phyloP scores from a whole-genome alignment of 2,113 vertebrate genomes.

The Mustelus asterias region DNA sequence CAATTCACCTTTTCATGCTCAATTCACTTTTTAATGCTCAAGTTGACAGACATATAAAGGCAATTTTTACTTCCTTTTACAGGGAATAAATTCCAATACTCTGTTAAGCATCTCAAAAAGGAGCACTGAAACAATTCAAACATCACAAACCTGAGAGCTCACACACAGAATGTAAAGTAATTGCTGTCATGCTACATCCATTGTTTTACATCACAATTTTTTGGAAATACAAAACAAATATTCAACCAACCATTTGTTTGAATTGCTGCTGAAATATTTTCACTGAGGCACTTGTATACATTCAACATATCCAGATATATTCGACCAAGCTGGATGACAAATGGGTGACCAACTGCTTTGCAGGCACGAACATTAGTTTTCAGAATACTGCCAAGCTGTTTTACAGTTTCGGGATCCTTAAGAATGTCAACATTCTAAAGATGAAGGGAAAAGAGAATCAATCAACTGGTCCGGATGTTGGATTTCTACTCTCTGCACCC shows the following conservation, averaged over 20 bases:
- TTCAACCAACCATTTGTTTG: constrained; percentile 82
- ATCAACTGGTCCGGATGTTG: not conserved
- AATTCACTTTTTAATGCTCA: not conserved
- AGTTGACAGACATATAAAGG: not conserved
- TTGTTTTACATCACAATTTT: not conserved
- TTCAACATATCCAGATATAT: constrained; percentile 99
- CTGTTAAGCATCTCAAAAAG: not conserved
- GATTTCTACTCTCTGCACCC: not conserved
- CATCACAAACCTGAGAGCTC: not conserved
- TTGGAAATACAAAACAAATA: constrained; percentile 12
- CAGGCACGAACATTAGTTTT: constrained; percentile 97
- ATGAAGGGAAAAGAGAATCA: not conserved
- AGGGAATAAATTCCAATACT: not conserved
- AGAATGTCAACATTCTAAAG: constrained; percentile 89
- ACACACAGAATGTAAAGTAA: not conserved
- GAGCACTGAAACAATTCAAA: not conserved
- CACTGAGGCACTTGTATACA: constrained; percentile 99
- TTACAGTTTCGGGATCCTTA: constrained; percentile 98
- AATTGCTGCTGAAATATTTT: constrained; percentile 98
- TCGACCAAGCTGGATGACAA: constrained; percentile 94
- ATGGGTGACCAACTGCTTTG: constrained; percentile 95
- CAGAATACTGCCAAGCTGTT: constrained; percentile 94
- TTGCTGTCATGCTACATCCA: not conserved
- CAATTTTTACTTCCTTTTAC: not conserved
- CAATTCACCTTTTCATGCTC: not conserved